A percentile compares a stretch with the other conserved stretches of the same genome.
Evolutionary conservation across 1,140 invertebrate species (phyloP).

Genomic region (Carcinoscorpius rotundicauda): DNA sequence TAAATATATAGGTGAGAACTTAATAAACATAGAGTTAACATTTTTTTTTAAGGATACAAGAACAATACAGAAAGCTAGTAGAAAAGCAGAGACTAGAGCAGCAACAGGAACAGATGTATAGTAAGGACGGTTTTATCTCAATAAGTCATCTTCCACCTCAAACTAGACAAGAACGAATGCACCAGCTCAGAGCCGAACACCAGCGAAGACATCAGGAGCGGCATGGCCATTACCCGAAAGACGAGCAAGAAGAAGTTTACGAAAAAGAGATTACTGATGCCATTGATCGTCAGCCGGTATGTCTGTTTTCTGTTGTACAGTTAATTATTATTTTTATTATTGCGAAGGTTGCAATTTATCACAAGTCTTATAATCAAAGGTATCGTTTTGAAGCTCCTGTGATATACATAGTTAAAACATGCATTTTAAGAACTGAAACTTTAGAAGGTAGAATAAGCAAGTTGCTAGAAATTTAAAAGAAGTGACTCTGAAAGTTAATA

Average conservation of each 20-base stretch:
- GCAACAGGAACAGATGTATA: neutral
- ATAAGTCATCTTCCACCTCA: too few relatives aligned
- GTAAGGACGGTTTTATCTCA: too few relatives aligned
- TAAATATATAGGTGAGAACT: neutral
- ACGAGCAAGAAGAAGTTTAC: constrained; percentile 38
- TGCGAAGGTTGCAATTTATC: too few relatives aligned
- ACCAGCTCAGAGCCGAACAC: constrained; percentile 40
- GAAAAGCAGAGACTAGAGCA: constrained; percentile 25
- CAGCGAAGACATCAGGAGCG: constrained; percentile 41
- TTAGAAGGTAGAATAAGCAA: too few relatives aligned
- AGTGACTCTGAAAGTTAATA: too few relatives aligned
- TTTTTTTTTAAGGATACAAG: constrained; percentile 30
- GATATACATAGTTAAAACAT: too few relatives aligned
- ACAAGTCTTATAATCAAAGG: too few relatives aligned
- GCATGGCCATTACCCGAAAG: constrained; percentile 37
- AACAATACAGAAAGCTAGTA: constrained; percentile 35
- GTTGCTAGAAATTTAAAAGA: too few relatives aligned
- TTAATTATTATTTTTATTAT: too few relatives aligned
- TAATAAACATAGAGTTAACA: neutral
- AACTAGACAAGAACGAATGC: constrained; percentile 35
- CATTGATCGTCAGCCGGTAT: neutral
- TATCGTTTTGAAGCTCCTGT: too few relatives aligned
- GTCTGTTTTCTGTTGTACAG: too few relatives aligned
- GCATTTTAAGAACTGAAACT: too few relatives aligned
- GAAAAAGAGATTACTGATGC: constrained; percentile 26